These are phyloP conservation scores for Idaea aversata DNA, from an alignment of 2,888 invertebrate species.

Conservation along the genomic window DNA sequence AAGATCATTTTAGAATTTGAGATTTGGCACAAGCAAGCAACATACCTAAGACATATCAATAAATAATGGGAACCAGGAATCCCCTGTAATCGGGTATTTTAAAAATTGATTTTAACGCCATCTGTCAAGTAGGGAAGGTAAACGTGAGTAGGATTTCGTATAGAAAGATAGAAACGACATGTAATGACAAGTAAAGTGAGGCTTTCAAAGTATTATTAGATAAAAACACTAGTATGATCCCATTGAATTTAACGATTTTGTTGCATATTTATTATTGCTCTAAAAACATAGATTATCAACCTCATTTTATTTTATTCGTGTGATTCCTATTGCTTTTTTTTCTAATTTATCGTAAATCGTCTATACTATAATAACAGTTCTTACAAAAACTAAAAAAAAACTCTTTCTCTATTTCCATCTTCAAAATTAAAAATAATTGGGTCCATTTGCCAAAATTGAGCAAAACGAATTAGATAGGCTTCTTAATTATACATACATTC, in stretches of 20 bases:
- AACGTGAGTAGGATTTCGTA: conserved; percentile 8
- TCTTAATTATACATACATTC: neutral
- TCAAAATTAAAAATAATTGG: conserved; percentile 41
- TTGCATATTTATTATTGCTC: neutral
- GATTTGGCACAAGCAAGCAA: neutral
- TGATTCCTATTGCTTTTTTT: neutral
- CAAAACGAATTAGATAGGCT: conserved; percentile 66
- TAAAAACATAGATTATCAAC: neutral
- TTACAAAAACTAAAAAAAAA: neutral
- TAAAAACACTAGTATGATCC: conserved; percentile 7
- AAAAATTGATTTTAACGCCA: conserved; percentile 14
- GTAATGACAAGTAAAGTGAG: conserved; percentile 5
- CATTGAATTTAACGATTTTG: neutral
- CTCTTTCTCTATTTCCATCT: neutral
- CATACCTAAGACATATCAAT: neutral
- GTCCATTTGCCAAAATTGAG: conserved; percentile 66
- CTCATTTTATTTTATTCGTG: neutral
- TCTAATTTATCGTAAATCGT: neutral
- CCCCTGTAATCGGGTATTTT: neutral
- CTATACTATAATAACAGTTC: conserved; percentile 15
- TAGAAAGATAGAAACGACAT: conserved; percentile 4
- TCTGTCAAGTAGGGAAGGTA: conserved; percentile 15
- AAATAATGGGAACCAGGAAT: neutral
- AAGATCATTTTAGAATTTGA: neutral
- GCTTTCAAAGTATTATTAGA: conserved; percentile 22